Percentiles rank a stretch among this genome's conserved stretches.
phyloP scores from a whole-genome alignment of 2,113 vertebrate species.

The Hydrolagus affinis region DNA sequence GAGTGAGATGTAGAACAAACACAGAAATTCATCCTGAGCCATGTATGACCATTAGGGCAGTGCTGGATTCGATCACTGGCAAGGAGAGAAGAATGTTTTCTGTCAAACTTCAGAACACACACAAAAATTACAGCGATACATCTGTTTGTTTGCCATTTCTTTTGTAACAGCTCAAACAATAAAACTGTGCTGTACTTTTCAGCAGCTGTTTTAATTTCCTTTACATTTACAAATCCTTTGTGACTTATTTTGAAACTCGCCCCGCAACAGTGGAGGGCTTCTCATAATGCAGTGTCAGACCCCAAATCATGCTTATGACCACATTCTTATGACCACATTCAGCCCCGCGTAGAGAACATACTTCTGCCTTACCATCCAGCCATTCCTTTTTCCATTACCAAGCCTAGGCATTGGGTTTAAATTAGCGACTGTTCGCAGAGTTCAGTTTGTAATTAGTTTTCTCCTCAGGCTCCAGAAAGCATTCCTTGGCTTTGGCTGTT shows the following conservation, averaged over 20 bases:
- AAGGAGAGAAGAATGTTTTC: neutral
- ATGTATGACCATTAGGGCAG: neutral
- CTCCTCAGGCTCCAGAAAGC: slow-evolving; percentile 5
- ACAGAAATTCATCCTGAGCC: neutral
- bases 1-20: neutral
- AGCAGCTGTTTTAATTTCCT: slow-evolving; percentile 20
- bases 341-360: neutral
- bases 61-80: neutral
- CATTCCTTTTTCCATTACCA: slow-evolving; percentile 23
- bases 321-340: neutral
- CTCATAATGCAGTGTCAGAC: neutral
- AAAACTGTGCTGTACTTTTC: neutral
- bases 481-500: slow-evolving; percentile 21
- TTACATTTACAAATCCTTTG: neutral
- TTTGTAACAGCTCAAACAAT: neutral
- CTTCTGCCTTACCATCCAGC: neutral
- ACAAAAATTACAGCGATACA: neutral
- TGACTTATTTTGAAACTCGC: neutral
- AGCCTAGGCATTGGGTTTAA: slow-evolving; percentile 24
- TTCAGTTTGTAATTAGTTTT: neutral
- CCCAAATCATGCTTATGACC: neutral
- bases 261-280: neutral
- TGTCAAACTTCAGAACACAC: neutral
- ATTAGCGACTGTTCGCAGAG: slow-evolving; percentile 22
- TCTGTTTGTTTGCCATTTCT: neutral